A percentile compares a stretch with the other conserved stretches of the same genome.
Conservation (phyloP, 2,797 vertebrate genomes). For the Salmo trutta region DNA sequence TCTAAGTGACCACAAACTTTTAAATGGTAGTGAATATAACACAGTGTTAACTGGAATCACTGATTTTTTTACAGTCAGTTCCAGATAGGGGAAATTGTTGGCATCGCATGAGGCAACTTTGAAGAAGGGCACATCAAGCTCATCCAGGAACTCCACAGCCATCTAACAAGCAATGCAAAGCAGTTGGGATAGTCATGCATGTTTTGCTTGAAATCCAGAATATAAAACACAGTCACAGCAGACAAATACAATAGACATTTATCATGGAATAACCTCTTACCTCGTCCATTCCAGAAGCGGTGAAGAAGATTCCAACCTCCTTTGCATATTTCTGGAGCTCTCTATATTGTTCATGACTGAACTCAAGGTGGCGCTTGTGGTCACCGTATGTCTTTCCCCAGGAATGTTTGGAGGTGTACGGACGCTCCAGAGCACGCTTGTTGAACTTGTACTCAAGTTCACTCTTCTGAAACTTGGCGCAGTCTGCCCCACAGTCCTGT, state of each 20-base stretch:
- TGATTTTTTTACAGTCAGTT: slow-evolving; percentile 91
- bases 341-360: slow-evolving; percentile 89
- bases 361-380: slow-evolving; percentile 93
- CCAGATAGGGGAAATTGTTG: slow-evolving; percentile 94
- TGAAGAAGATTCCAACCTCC: slow-evolving; percentile 93
- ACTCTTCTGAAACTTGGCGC: slow-evolving; percentile 96
- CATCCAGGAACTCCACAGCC: slow-evolving; percentile 95
- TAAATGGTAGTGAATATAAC: no score
- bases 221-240: no score
- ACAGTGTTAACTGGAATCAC: neutral
- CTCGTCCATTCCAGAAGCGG: slow-evolving; percentile 98
- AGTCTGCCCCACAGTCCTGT: slow-evolving; percentile 91
- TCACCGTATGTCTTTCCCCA: slow-evolving; percentile 90
- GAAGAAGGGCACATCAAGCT: slow-evolving; percentile 93
- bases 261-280: slow-evolving; percentile 60
- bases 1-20: no score
- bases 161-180: slow-evolving; percentile 73
- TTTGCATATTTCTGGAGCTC: slow-evolving; percentile 87
- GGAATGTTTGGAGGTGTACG: slow-evolving; percentile 72
- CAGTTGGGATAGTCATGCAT: no score
- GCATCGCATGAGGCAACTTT: slow-evolving; percentile 97
- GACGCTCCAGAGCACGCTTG: slow-evolving; percentile 69
- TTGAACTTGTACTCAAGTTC: slow-evolving; percentile 83
- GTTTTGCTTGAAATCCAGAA: no score
- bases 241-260: no score